Base-by-base conservation (phyloP, 2,113 vertebrate species). In the Bagarius yarrelli region DNA sequence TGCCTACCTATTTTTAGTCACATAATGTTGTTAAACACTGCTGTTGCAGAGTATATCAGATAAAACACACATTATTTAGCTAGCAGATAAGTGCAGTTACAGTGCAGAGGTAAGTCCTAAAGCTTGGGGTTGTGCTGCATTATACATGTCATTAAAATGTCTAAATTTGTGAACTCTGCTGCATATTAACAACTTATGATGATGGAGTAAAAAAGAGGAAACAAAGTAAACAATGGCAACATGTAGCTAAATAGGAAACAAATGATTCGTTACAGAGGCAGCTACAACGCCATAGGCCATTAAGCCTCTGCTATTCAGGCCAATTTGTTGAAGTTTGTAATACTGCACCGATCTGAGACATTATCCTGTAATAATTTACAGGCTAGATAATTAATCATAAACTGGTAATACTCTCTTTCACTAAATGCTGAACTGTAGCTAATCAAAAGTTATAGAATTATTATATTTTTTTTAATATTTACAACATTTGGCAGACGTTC, bases 381-480 rank as follows among this genome's bases (percentile, higher is more conserved):
- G 63, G 11, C 34, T 44, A n/a, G 36, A n/a, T 70, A 70, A 70
- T 47, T 50, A 5, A 4, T 27, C 44, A n/a, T n/a, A 27, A 50
- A 15, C 23, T 70, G 44, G 3, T 70, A 44, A 70, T 70, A 1
- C n/a, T 34, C 4, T 40, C 64, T 67, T 44, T 21, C 36, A 69
- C 19, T 70, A 18, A 50, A 70, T 67, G 11, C 1, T 40, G 64
- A 67, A 67, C 25, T n/a, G 34, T 47, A 47, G 23, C n/a, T 27
- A 50, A 71, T 71, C n/a, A 50, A 30, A 27, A 71, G 44, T 71
- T 71, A 52, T 30, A 52, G n/a, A 71, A 52, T 71, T 71, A 71
- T n/a, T n/a, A n/a, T n/a, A n/a, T n/a, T n/a, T n/a, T n/a, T n/a
- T n/a, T n/a, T n/a, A n/a, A n/a, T n/a, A n/a, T n/a, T n/a, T n/a